Evolutionary conservation across 2,888 invertebrate species (phyloP), one percentile per base, ranked within the genome.

Genomic region (Pandemis cinnamomeana): DNA sequence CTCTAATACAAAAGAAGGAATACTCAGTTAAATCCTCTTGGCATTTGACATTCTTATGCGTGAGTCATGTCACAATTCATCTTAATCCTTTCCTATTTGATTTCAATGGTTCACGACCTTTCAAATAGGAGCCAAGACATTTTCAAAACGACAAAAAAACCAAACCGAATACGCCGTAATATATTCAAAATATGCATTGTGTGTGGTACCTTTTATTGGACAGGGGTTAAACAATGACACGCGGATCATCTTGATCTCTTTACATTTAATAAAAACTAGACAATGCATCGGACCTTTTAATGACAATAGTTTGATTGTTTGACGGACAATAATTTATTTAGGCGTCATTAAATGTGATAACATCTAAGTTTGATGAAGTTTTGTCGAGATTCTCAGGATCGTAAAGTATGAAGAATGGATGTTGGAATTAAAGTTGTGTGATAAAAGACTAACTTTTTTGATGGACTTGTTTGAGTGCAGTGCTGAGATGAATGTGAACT

Each of bases 151-250:
- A 87, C 87, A 86, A 85, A 86, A 80, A 81, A 76, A 79, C 78
- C 80, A 77, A 72, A 53, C 80, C 80, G 80, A 83, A 80, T 80
- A 84, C 80, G 83, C 83, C 86, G 83, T 90, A 91, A 92, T 91
- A 86, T 89, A 93, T 93, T 91, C 91, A 91, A 90, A 91, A 91
- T 90, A 92, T 90, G 88, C 89, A 90, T 91, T 92, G 91, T 91
- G 86, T 88, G 86, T 83, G 84, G 84, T 83, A 84, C 55, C 20
- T 84, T 86, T 84, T 81, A 84, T 87, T 81, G 79, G 82, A 79
- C 73, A 76, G 79, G 81, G 82, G 82, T 81, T 89, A 90, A 84
- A 93, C 91, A 92, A 93, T 90, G 87, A 86, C 84, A 86, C 83
- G 85, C 82, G 83, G 84, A 82, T 86, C 80, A 79, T 77, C 83